These are phyloP conservation scores for Ginglymostoma cirratum DNA, from an alignment of 2,113 vertebrate genomes.

Conservation along the genomic window DNA sequence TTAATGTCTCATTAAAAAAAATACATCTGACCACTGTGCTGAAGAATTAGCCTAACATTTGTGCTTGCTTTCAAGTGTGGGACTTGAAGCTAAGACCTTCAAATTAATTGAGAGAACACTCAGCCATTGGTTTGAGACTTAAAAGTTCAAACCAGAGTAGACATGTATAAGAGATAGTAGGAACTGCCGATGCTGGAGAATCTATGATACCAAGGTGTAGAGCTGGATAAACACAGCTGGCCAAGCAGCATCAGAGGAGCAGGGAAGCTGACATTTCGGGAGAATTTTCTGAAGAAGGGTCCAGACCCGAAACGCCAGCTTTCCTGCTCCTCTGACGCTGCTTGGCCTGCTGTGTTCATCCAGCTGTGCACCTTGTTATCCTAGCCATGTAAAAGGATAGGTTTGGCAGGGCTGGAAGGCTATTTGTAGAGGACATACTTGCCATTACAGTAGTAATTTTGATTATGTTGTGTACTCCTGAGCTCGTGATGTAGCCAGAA, in stretches of 20 bases:
- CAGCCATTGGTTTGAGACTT: not conserved
- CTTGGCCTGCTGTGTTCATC: no score
- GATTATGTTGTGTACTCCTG: not conserved
- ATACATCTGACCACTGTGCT: not conserved
- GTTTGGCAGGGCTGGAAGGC: not conserved
- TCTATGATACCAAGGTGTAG: no score
- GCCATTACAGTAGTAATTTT: not conserved
- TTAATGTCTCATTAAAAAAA: not conserved
- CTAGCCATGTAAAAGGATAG: not conserved
- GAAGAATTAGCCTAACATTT: not conserved
- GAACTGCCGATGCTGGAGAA: no score
- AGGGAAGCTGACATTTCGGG: no score
- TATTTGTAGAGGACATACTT: not conserved
- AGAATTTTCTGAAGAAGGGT: no score
- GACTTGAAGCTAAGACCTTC: not conserved
- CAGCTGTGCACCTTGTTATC: no score
- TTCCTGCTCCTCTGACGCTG: no score
- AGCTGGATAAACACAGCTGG: no score
- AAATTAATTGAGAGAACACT: not conserved
- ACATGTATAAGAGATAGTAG: no score
- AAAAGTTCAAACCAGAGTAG: not conserved
- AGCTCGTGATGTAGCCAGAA: not conserved
- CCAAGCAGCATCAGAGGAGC: no score
- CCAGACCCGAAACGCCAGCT: no score
- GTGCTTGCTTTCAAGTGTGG: not conserved